Evolutionary conservation across 2,113 vertebrate species (phyloP), one percentile per base, ranked within the genome.

Genomic region (Psittacara wagleri): DNA sequence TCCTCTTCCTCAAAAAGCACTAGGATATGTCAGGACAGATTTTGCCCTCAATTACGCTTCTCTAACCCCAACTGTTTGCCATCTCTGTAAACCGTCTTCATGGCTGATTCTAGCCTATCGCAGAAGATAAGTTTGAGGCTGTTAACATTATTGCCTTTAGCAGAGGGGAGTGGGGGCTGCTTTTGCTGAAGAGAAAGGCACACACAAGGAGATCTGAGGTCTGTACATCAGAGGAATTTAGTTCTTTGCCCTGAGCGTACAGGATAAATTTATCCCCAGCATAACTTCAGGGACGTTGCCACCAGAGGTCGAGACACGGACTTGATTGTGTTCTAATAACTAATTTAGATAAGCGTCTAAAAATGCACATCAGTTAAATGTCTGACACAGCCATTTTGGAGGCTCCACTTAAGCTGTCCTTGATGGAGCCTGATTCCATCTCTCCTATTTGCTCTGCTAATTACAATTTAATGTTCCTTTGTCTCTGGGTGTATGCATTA

Each of bases 311-410:
- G 93, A 93, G 92, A 41, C 75, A 51, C 27, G 1, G 90, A 86
- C 85, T 2, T 82, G 91, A 90, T 89, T 90, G 94, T 90, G 86
- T 64, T 84, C 90, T 96, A 91, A 91, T 95, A 96, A 96, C 92
- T 94, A 83, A 94, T 95, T 96, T 96, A 96, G 88, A 73, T 96
- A 97, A 97, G 95, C 15, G 77, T 87, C 94, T 95, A 7, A 94
- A 83, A 93, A 88, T 25, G 87, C 93, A 78, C 96, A 88, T 92
- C 88, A 85, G 86, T 84, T 92, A 93, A 68, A 88, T 29, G 92
- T 44, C 92, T 92, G 95, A 57, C 95, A 86, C 91, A 89, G 94
- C 93, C 90, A 90, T 46, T 74, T 87, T 70, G 2, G 81, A 91
- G 64, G 77, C 89, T 77, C 20, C 82, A 20, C 79, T 92, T 44